Evolutionary conservation across 1,140 invertebrate genomes (phyloP), one percentile per base, ranked within the genome.

Genomic region (Hypsibius dujardini): DNA sequence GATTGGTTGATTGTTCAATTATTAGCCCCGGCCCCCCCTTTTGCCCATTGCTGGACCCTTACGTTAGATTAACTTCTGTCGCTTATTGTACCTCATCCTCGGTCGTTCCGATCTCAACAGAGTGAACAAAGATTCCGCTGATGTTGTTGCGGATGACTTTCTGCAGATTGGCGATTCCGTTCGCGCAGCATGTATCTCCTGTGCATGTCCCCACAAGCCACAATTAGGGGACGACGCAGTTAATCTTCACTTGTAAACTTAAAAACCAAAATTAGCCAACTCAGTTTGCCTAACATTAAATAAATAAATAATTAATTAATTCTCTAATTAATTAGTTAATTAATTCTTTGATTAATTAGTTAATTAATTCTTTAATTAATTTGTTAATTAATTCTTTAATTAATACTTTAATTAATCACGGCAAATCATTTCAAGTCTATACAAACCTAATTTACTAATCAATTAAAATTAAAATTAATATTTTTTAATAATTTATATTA

Each of bases 111-210:
- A 67, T 67, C 42, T 67, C 12, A 45, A 67, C 45, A 42, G 62
- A 67, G 42, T 67, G 62, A 12, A 67, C 62, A 42, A 15, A 67
- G 12, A 67, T 42, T 12, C 62, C 62, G 62, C 62, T 67, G 62
- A 67, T 67, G 42, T 67, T 67, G 45, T 12, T 42, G 12, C 45
- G 12, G 12, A 67, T 12, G 12, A 67, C 3, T 67, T 67, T 67
- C 12, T 12, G 12, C 3, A 67, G 12, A 12, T 42, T 42, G 12
- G 12, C 62, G 45, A 67, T 67, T 12, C 62, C 62, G 12, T 42
- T 12, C 12, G 62, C 62, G 62, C 62, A 67, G 42, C 62, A 67
- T 12, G 62, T 15, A 45, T 67, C 62, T 67, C 62, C 62, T 42
- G 45, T n/a, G 50, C 7, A 56, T 28, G 28, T 28, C 28, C 28